Evolutionary conservation across 2,888 invertebrate genomes (phyloP), one percentile per base, ranked within the genome.

Genomic region (Oscheius sp.): DNA sequence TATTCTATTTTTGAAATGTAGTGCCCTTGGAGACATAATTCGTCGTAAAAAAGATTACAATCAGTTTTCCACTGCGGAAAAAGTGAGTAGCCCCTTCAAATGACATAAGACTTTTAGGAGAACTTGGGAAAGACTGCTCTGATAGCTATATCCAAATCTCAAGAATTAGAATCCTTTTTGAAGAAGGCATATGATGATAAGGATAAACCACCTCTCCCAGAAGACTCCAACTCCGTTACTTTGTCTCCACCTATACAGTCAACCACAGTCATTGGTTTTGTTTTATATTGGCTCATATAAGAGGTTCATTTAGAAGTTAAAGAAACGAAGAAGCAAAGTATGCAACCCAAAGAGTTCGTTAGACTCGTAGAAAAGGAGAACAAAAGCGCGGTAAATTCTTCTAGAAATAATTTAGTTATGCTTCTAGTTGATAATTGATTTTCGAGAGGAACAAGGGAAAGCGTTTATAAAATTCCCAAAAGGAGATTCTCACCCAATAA

Each of bases 341-440:
- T 75, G 5, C 39, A 67, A 3, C 75, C 77, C 1, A 66, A 57
- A 34, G 75, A 75, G 4, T 29, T 77, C 17, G 53, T 77, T 42
- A 29, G 75, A 23, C 58, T 57, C 31, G 66, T 75, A 8, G 71
- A 75, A 29, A 65, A 55, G 2, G 71, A 72, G 3, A 64, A 64
- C 15, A 52, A 52, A 31, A 50, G 29, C 8, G 50, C 64, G n/a
- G 64, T 64, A 6, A 20, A 39, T 42, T 2, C 15, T n/a, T 45
- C 17, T 42, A 17, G 17, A 20, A 8, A 31, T 45, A 45, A 3
- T 23, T 29, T 45, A 2, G 3, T 15, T 33, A 23, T 27, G 27
- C 34, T 39, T 64, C n/a, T 23, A 64, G 64, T 17, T 64, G 12
- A 33, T 64, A 23, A 23, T 64, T 25, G 64, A 64, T 34, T 34